These are phyloP conservation scores for Neotoxoptera formosana DNA, from an alignment of 1,140 invertebrate genomes.

Conservation along the genomic window DNA sequence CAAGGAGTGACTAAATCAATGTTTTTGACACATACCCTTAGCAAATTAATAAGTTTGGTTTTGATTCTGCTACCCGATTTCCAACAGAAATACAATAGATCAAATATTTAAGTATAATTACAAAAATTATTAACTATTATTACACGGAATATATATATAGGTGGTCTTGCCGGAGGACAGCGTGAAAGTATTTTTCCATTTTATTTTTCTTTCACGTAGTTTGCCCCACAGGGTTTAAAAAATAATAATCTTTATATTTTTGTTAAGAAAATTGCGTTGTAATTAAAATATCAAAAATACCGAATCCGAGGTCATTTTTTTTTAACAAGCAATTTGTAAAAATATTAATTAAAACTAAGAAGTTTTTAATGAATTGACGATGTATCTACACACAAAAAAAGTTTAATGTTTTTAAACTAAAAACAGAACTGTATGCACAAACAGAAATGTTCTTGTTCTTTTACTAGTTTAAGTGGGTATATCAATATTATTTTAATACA, in stretches of 20 bases:
- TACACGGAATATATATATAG: neutral
- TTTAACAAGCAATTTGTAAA: neutral
- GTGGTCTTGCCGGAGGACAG: neutral
- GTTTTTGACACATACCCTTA: neutral
- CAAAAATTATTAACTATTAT: neutral
- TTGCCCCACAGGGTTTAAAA: neutral
- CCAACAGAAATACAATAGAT: neutral
- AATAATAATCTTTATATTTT: neutral
- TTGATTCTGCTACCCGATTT: neutral
- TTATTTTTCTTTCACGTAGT: neutral
- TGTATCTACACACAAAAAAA: neutral
- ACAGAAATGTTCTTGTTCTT: neutral
- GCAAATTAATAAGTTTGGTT: neutral
- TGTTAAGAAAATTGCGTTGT: neutral
- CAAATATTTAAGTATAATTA: neutral
- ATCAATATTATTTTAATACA: neutral
- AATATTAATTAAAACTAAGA: slow-evolving; percentile 2
- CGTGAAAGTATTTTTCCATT: neutral
- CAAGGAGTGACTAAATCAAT: no score
- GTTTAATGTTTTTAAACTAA: neutral
- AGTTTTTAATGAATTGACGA: neutral
- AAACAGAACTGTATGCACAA: neutral
- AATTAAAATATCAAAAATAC: neutral
- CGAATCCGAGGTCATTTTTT: neutral
- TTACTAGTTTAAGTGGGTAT: neutral